Evolutionary conservation across 1,140 invertebrate genomes (phyloP), one percentile per base, ranked within the genome.

Genomic region (Coelopa frigida): DNA sequence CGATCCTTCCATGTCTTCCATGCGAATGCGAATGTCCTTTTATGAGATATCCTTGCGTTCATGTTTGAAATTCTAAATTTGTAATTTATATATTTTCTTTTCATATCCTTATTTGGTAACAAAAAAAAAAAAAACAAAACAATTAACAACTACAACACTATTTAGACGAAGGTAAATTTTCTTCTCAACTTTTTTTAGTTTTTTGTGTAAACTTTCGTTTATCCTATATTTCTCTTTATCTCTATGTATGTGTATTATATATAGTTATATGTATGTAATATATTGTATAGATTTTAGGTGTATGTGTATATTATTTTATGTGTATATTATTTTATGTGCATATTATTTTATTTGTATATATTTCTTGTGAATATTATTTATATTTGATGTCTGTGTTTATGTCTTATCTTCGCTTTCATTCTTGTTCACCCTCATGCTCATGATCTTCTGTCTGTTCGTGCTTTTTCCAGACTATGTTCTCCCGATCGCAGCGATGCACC

Each of bases 401-500:
- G n/a, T n/a, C n/a, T n/a, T n/a, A n/a, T 42, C 22, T 42, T 42
- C 10, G 8, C 7, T 17, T 26, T 42, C 23, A 31, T 29, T 2
- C n/a, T n/a, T 29, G 22, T 29, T 3, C 32, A 12, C 8, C 15
- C 15, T 17, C 12, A 29, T 7, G 14, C 6, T 35, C 11, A 8
- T 23, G 11, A 36, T n/a, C 11, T 46, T 21, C 38, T 14, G 20
- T 39, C 18, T 17, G 18, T 2, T 17, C 11, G 6, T 18, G 15
- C 24, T 31, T 48, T 14, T 24, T 46, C 4, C 52, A 75, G 75
- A 51, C 60, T 77, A 49, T 74, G 73, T 55, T 77, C 75, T 21
- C 75, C 75, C 21, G 74, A 76, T 61, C 65, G 68, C n/a, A 45
- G 61, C 3, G 67, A 70, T 57, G 60, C 70, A 8, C 70, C 71